Evolutionary conservation across 2,888 invertebrate species (phyloP).

Genomic region (Drosophila mulleri): DNA sequence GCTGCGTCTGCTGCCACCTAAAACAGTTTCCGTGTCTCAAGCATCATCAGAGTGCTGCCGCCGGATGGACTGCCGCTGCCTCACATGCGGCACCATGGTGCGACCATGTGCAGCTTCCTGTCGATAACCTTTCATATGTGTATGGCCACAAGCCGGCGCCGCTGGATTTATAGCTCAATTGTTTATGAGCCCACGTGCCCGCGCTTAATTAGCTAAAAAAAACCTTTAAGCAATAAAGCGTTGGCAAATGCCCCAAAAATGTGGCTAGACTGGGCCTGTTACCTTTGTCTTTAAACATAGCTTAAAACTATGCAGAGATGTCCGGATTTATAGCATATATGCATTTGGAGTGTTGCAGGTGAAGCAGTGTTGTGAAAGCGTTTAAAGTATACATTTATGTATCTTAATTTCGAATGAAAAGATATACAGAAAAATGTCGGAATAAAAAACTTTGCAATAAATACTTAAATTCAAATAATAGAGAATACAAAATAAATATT

Average conservation of each 20-base stretch:
- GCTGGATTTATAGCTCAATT: conserved; percentile 63
- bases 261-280: background rate
- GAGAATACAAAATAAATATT: no score
- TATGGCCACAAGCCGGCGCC: conserved; percentile 48
- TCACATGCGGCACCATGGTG: conserved; percentile 18
- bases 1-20: conserved; percentile 16
- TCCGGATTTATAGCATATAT: no score
- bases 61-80: conserved; percentile 52
- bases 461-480: no score
- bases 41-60: conserved; percentile 29
- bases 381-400: no score
- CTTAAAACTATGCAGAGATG: background rate
- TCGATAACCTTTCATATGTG: conserved; percentile 61
- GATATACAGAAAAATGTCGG: no score
- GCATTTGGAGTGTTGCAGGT: no score
- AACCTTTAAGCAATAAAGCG: background rate
- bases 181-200: conserved; percentile 26
- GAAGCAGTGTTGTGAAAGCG: no score
- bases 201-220: conserved; percentile 52
- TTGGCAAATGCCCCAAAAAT: background rate
- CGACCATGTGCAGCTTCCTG: conserved; percentile 73
- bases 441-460: no score
- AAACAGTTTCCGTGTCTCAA: conserved; percentile 76
- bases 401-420: no score
- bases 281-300: background rate